Percentiles rank a stretch among this genome's conserved stretches.
Conservation (phyloP, 2,888 invertebrate genomes). For the Leucoma salicis region DNA sequence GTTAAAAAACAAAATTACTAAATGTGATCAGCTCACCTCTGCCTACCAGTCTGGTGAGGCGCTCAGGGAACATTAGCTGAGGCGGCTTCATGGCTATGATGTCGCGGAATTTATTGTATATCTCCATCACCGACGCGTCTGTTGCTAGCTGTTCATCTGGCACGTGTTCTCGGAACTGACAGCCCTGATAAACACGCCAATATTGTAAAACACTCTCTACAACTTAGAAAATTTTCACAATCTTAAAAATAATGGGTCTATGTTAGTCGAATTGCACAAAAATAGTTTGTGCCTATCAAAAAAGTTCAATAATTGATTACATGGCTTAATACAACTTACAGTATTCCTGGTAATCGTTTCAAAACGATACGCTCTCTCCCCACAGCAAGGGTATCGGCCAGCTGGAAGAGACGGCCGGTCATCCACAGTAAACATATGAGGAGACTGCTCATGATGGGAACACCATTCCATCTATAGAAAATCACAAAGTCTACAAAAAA, state of each 20-base stretch:
- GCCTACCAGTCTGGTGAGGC: conserved; percentile 84
- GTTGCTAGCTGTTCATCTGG: conserved; percentile 84
- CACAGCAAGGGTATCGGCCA: conserved; percentile 93
- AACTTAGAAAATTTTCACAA: too few species aligned
- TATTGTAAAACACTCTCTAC: too few species aligned
- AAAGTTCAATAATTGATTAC: too few species aligned
- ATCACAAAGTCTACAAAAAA: neutral
- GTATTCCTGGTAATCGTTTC: conserved; percentile 85
- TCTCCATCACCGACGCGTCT: conserved; percentile 85
- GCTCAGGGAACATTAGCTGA: conserved; percentile 85
- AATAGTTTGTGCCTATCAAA: too few species aligned
- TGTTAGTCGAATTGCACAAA: too few species aligned
- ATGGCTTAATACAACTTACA: conserved; percentile 60
- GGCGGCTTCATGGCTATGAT: conserved; percentile 85
- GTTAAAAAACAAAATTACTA: neutral
- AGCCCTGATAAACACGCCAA: conserved; percentile 81
- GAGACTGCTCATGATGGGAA: conserved; percentile 88
- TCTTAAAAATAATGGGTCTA: too few species aligned
- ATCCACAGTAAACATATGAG: conserved; percentile 89
- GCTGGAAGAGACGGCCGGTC: conserved; percentile 86
- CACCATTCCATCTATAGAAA: conserved; percentile 88
- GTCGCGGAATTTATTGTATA: conserved; percentile 81
- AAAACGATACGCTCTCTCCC: conserved; percentile 91
- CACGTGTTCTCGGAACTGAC: conserved; percentile 87
- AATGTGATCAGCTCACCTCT: conserved; percentile 61